Percentiles rank a stretch among this genome's conserved stretches.
Evolutionary conservation across 1,140 invertebrate species (phyloP).

Genomic region (Spodoptera litura): DNA sequence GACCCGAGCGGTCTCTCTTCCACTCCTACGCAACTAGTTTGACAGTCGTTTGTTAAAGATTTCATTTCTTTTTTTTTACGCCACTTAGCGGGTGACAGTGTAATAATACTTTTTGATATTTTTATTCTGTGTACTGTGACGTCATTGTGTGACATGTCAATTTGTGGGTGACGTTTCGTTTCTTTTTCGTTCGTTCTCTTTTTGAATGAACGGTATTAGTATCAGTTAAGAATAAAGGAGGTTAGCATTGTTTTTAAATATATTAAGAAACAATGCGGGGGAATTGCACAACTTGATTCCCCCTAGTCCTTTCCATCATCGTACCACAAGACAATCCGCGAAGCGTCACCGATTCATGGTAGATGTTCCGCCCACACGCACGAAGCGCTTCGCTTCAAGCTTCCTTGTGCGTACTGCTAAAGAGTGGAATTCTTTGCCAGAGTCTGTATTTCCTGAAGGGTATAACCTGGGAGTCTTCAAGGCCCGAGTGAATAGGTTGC

Average conservation of each 20-base stretch:
- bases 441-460: too few species aligned
- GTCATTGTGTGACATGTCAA: slow-evolving; percentile 40
- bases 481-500: too few species aligned
- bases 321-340: too few species aligned
- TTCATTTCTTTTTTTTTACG: slow-evolving; percentile 41
- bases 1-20: slow-evolving; percentile 15
- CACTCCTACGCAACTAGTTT: slow-evolving; percentile 40
- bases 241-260: not conserved
- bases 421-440: too few species aligned
- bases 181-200: slow-evolving; percentile 13
- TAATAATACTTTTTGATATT: slow-evolving; percentile 42
- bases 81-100: slow-evolving; percentile 37
- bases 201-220: slow-evolving; percentile 13
- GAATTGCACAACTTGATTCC: too few species aligned
- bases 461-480: too few species aligned
- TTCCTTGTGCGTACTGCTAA: too few species aligned
- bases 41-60: slow-evolving; percentile 43
- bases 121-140: slow-evolving; percentile 25
- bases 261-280: not conserved
- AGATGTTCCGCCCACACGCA: too few species aligned
- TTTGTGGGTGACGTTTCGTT: slow-evolving; percentile 1
- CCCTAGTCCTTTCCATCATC: too few species aligned
- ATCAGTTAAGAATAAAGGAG: not conserved
- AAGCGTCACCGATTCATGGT: too few species aligned
- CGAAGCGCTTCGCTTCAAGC: too few species aligned